These are phyloP conservation scores for Cynaeus angustus DNA, from an alignment of 2,888 invertebrate species.

Conservation along the genomic window DNA sequence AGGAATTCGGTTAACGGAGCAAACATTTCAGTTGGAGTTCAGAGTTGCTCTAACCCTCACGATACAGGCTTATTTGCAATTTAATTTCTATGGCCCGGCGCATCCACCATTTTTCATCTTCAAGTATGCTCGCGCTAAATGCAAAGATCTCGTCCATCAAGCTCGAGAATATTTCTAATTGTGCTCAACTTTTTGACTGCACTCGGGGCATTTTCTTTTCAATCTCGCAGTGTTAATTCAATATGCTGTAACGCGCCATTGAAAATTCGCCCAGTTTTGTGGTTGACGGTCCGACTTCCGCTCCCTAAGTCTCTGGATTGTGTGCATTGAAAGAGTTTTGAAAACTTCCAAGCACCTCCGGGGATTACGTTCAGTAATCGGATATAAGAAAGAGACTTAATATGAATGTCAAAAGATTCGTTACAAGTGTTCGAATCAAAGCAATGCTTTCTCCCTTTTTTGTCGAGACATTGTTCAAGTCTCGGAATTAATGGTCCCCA, in stretches of 20 bases:
- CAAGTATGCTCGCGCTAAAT: constrained; percentile 1
- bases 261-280: constrained; percentile 42
- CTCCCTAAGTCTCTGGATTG: constrained; percentile 44
- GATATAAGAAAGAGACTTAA: constrained; percentile 53
- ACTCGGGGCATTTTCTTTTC: too few species aligned
- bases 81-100: constrained; percentile 30
- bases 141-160: too few species aligned
- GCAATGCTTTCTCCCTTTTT: constrained; percentile 26
- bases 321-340: constrained; percentile 51
- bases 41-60: constrained; percentile 16
- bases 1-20: constrained; percentile 41
- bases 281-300: constrained; percentile 39
- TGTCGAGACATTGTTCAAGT: constrained; percentile 32
- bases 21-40: constrained; percentile 29
- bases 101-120: constrained; percentile 42
- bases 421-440: constrained; percentile 52
- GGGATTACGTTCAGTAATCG: constrained; percentile 54
- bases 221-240: constrained; percentile 19
- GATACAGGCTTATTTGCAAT: constrained; percentile 37
- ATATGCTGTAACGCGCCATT: constrained; percentile 29
- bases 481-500: constrained; percentile 38
- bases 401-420: constrained; percentile 56
- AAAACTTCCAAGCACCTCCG: constrained; percentile 51
- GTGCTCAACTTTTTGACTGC: neutral
- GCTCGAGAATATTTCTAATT: too few species aligned